Conservation (phyloP, 2,113 vertebrate species). For the Siniperca knerii region DNA sequence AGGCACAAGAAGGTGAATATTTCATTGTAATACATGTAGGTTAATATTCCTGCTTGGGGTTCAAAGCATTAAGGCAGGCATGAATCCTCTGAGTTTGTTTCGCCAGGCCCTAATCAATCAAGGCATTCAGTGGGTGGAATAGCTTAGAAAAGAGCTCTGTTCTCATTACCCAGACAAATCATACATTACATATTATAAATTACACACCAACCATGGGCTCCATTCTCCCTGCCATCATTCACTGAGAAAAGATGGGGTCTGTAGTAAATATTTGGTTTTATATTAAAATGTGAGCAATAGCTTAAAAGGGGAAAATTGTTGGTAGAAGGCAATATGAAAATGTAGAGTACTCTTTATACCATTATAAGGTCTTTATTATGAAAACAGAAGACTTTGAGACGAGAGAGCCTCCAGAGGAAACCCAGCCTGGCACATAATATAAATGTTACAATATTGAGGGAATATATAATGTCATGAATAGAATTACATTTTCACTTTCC, state of each 20-base stretch:
- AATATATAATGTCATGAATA: constrained; percentile 76
- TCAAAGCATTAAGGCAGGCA: constrained; percentile 67
- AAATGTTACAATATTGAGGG: constrained; percentile 67
- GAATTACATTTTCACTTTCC: constrained; percentile 75
- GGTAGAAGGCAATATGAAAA: constrained; percentile 49
- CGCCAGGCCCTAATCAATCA: constrained; percentile 80
- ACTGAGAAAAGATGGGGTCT: constrained; percentile 50
- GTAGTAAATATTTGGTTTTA: constrained; percentile 66
- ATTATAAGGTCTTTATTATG: constrained; percentile 63
- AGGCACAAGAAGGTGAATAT: constrained; percentile 76
- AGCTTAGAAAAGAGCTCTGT: constrained; percentile 72
- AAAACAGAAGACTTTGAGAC: constrained; percentile 63
- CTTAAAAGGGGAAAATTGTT: constrained; percentile 45
- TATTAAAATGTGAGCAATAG: constrained; percentile 47
- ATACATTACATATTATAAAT: constrained; percentile 75
- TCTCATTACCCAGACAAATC: constrained; percentile 83
- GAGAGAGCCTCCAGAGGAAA: constrained; percentile 62
- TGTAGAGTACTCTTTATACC: constrained; percentile 36
- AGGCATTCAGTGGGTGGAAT: constrained; percentile 72
- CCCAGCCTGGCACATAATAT: constrained; percentile 58
- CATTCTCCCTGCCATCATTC: constrained; percentile 47
- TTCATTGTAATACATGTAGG: constrained; percentile 80
- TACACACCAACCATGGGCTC: constrained; percentile 59
- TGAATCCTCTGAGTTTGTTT: constrained; percentile 77
- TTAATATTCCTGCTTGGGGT: constrained; percentile 76